A percentile compares a stretch with the other conserved stretches of the same genome.
Conservation (phyloP, 1,140 invertebrate species). For the Atta cephalotes region DNA sequence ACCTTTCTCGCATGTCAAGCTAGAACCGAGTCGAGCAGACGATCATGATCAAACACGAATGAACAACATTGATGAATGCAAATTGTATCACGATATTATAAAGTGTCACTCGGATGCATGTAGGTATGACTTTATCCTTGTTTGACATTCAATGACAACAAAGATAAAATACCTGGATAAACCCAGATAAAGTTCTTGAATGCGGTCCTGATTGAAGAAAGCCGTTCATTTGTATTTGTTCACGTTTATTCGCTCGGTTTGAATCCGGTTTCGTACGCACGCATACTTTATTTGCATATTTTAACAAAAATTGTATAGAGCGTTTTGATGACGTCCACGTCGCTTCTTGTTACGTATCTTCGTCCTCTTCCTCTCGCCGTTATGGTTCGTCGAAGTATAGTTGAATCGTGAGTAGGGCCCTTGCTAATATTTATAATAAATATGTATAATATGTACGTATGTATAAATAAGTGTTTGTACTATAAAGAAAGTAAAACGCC, state of each 20-base stretch:
- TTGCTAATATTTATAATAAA: slow-evolving; percentile 83
- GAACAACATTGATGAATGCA: not conserved
- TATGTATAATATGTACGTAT: slow-evolving; percentile 80
- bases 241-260: not conserved
- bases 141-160: no score
- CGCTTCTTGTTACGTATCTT: slow-evolving; percentile 41
- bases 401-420: slow-evolving; percentile 86
- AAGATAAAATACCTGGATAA: no score
- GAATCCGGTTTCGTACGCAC: slow-evolving; percentile 6
- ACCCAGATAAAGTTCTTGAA: no score
- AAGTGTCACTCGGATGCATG: not conserved
- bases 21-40: not conserved
- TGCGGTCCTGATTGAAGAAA: not conserved
- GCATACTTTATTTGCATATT: slow-evolving; percentile 34
- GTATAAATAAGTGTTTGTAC: slow-evolving; percentile 85
- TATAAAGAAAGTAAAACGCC: slow-evolving; percentile 81
- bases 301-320: slow-evolving; percentile 68
- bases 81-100: not conserved
- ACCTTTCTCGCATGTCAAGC: slow-evolving; percentile 24
- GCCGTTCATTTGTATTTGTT: not conserved
- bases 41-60: not conserved
- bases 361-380: slow-evolving; percentile 32
- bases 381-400: slow-evolving; percentile 80
- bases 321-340: slow-evolving; percentile 35
- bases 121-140: no score